Evolutionary conservation across 2,888 invertebrate species (phyloP).

Genomic region (Scelioninae gen. 2): DNA sequence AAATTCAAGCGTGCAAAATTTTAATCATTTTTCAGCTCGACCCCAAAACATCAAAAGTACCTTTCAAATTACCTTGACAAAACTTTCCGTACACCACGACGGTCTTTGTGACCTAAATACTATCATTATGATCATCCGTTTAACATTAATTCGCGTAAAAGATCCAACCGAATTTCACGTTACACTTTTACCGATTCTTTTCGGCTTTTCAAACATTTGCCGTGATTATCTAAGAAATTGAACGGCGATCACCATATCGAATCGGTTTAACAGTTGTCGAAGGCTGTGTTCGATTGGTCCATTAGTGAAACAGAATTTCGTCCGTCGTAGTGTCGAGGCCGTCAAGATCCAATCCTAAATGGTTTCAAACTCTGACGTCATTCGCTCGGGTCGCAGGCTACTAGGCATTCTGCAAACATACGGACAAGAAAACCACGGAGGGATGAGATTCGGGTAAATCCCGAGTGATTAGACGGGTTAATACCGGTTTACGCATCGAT

Average conservation of each 20-base stretch:
- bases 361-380: slow-evolving; percentile 57
- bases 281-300: slow-evolving; percentile 55
- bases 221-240: slow-evolving; percentile 12
- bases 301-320: slow-evolving; percentile 57
- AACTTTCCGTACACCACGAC: slow-evolving; percentile 30
- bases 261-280: slow-evolving; percentile 22
- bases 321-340: slow-evolving; percentile 37
- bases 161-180: neutral
- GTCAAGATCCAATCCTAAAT: slow-evolving; percentile 59
- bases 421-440: slow-evolving; percentile 45
- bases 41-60: slow-evolving; percentile 16
- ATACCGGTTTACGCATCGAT: slow-evolving; percentile 14
- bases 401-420: slow-evolving; percentile 60
- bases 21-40: slow-evolving; percentile 1
- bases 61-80: slow-evolving; percentile 41
- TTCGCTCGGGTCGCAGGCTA: slow-evolving; percentile 41
- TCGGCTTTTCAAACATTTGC: neutral
- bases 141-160: slow-evolving; percentile 10
- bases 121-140: slow-evolving; percentile 2
- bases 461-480: slow-evolving; percentile 32
- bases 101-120: slow-evolving; percentile 23
- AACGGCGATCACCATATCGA: slow-evolving; percentile 25
- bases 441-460: slow-evolving; percentile 26
- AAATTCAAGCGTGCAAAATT: slow-evolving; percentile 2
- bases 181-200: neutral